A percentile compares a stretch with the other conserved stretches of the same genome.
Conservation (phyloP, 2,797 vertebrate species). For the Halcyon badia region DNA sequence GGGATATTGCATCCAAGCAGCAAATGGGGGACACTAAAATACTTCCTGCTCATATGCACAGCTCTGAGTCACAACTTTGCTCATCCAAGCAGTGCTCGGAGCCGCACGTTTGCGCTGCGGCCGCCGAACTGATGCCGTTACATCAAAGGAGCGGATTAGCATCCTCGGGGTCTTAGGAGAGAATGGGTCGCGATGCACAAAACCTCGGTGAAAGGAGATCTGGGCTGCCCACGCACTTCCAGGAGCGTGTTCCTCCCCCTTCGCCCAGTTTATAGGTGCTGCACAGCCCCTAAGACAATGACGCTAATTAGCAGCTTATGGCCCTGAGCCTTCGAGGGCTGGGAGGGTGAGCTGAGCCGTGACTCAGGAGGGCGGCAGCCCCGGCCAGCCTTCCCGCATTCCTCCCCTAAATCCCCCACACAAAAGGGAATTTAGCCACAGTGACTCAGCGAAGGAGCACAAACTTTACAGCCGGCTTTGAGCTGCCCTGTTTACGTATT, state of each 20-base stretch:
- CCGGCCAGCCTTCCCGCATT: constrained; percentile 20
- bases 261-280: background rate
- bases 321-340: constrained; percentile 33
- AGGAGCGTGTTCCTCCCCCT: background rate
- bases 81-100: accelerated
- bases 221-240: accelerated
- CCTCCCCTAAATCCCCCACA: constrained; percentile 45
- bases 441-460: constrained; percentile 66
- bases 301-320: constrained; percentile 47
- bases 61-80: accelerated
- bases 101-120: accelerated
- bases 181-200: accelerated
- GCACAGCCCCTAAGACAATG: constrained; percentile 50
- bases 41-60: accelerated
- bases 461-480: constrained; percentile 60
- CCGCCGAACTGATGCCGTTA: accelerated
- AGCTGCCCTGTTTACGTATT: constrained; percentile 49
- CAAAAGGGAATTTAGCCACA: constrained; percentile 37
- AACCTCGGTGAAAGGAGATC: background rate
- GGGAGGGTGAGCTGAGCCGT: background rate
- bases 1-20: background rate
- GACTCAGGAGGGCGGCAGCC: constrained; percentile 10
- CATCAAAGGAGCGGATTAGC: accelerated
- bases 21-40: accelerated
- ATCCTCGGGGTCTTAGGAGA: accelerated